Evolutionary conservation across 2,888 invertebrate species (phyloP).

Genomic region (Acholoe squamosa): DNA sequence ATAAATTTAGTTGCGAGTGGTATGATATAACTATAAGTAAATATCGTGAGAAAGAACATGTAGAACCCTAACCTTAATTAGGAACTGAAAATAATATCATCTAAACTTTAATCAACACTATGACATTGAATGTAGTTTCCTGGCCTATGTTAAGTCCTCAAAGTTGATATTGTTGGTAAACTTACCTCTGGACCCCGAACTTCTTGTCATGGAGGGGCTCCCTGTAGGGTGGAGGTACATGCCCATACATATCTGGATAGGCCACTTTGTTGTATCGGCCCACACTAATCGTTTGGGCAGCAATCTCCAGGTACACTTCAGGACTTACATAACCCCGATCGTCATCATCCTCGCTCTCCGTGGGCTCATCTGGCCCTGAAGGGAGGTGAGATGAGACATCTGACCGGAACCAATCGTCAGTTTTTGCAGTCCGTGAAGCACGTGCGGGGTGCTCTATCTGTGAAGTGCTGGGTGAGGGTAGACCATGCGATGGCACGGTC

Average conservation of each 20-base stretch:
- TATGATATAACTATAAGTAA: too few relatives aligned
- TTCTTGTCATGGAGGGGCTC: slow-evolving; percentile 87
- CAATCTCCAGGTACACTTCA: slow-evolving; percentile 78
- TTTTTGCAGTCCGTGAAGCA: neutral
- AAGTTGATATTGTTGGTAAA: neutral
- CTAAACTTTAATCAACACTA: too few relatives aligned
- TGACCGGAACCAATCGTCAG: slow-evolving; percentile 54
- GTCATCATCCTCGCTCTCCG: slow-evolving; percentile 58
- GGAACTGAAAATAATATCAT: too few relatives aligned
- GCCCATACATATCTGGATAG: slow-evolving; percentile 89
- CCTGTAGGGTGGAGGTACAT: slow-evolving; percentile 83
- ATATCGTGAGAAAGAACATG: too few relatives aligned
- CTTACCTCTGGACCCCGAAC: slow-evolving; percentile 85
- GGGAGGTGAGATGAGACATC: neutral
- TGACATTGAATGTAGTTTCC: too few relatives aligned
- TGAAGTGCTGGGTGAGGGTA: neutral
- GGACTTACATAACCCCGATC: slow-evolving; percentile 71
- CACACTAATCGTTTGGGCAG: slow-evolving; percentile 85
- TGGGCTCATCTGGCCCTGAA: neutral
- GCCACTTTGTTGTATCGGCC: slow-evolving; percentile 90
- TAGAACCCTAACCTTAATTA: too few relatives aligned
- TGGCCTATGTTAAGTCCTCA: neutral
- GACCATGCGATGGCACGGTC: neutral
- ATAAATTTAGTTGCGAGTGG: too few relatives aligned
- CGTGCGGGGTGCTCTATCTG: neutral